phyloP scores from a whole-genome alignment of 2,888 invertebrate genomes.

The Cryptocephalus primarius region DNA sequence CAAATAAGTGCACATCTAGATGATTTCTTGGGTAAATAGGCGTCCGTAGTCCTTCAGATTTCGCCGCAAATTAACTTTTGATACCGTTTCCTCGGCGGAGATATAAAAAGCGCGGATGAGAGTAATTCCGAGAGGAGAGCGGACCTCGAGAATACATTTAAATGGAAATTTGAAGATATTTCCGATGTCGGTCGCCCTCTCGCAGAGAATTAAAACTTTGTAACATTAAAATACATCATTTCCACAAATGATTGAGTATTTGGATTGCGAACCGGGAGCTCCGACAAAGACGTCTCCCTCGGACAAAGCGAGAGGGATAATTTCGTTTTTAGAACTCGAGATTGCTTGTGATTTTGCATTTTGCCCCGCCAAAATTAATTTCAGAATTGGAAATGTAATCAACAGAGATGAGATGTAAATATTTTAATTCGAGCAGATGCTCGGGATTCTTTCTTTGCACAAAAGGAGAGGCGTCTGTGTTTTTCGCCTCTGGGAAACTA shows the following conservation, averaged over 20 bases:
- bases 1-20: too few species aligned
- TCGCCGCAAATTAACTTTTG: slow-evolving; percentile 41
- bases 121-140: slow-evolving; percentile 27
- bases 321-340: slow-evolving; percentile 32
- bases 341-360: slow-evolving; percentile 36
- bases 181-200: slow-evolving; percentile 32
- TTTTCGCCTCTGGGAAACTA: slow-evolving; percentile 12
- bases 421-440: slow-evolving; percentile 28
- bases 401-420: slow-evolving; percentile 34
- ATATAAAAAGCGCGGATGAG: slow-evolving; percentile 32
- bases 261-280: slow-evolving; percentile 21
- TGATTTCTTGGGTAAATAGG: too few species aligned
- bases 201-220: slow-evolving; percentile 34
- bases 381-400: slow-evolving; percentile 36
- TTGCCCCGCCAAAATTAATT: slow-evolving; percentile 35
- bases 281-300: slow-evolving; percentile 21
- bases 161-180: slow-evolving; percentile 37
- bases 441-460: slow-evolving; percentile 12
- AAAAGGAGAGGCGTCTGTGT: slow-evolving; percentile 10
- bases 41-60: slow-evolving; percentile 24
- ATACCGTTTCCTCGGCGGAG: slow-evolving; percentile 37
- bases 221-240: slow-evolving; percentile 38
- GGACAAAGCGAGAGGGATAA: slow-evolving; percentile 30
- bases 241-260: slow-evolving; percentile 39
- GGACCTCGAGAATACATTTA: slow-evolving; percentile 33